A percentile compares a stretch with the other conserved stretches of the same genome.
Evolutionary conservation across 2,797 vertebrate genomes (phyloP).

Genomic region (Fistularia commersonii): DNA sequence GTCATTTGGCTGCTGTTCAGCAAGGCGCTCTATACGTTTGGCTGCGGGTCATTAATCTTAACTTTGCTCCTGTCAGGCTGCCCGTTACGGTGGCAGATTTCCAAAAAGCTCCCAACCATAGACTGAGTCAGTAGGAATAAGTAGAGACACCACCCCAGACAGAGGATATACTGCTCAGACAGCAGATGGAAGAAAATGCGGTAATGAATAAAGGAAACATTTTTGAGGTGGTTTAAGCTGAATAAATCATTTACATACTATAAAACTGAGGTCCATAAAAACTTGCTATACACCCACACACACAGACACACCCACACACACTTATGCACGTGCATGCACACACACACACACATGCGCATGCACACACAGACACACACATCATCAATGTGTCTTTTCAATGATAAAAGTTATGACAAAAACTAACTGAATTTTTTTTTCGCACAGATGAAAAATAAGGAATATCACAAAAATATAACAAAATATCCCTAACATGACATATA

Average conservation of each 20-base stretch:
- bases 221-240: constrained; percentile 1
- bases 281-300: constrained; percentile 17
- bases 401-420: constrained; percentile 19
- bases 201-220: constrained; percentile 20
- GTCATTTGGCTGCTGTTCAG: constrained; percentile 67
- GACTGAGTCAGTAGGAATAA: constrained; percentile 53
- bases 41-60: constrained; percentile 67
- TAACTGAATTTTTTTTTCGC: constrained; percentile 24
- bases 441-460: constrained; percentile 15
- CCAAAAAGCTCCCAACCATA: constrained; percentile 41
- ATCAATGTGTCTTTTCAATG: constrained; percentile 25
- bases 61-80: constrained; percentile 55
- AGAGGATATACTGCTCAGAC: constrained; percentile 30
- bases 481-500: constrained; percentile 41
- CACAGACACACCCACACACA: no score
- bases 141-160: constrained; percentile 43
- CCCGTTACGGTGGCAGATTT: constrained; percentile 45
- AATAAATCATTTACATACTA: constrained; percentile 3
- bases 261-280: constrained; percentile 12
- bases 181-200: constrained; percentile 29
- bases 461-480: constrained; percentile 14
- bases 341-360: not conserved
- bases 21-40: constrained; percentile 55
- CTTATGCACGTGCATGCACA: no score
- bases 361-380: constrained; percentile 15